phyloP scores from a whole-genome alignment of 1,140 invertebrate species.

The Brachionus plicatilis region DNA sequence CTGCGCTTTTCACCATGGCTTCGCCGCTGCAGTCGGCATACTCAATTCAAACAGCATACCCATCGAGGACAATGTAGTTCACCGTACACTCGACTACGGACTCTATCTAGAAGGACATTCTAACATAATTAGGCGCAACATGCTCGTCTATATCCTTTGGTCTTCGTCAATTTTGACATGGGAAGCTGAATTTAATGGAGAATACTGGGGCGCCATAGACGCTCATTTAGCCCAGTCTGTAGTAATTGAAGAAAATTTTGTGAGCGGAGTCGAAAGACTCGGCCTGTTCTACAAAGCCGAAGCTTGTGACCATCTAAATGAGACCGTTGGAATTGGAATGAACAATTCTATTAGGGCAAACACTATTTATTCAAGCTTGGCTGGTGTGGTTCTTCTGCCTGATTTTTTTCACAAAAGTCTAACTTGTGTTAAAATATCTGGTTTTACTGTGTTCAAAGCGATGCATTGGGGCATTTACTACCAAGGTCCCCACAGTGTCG shows the following conservation, averaged over 20 bases:
- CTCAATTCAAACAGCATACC: conserved; percentile 6
- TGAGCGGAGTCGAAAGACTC: conserved; percentile 46
- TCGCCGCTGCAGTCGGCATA: conserved; percentile 4
- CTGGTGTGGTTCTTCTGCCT: not conserved
- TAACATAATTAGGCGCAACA: conserved; percentile 43
- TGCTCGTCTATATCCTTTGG: conserved; percentile 44
- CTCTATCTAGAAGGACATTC: conserved; percentile 18
- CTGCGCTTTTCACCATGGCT: conserved; percentile 1
- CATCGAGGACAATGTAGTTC: conserved; percentile 29
- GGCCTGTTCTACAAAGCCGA: conserved; percentile 45
- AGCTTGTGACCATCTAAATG: not conserved
- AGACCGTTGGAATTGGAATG: not conserved
- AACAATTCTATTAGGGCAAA: conserved; percentile 43
- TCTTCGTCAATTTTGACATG: conserved; percentile 41
- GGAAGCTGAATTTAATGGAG: conserved; percentile 43
- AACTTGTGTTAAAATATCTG: not conserved
- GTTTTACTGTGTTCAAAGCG: conserved; percentile 8
- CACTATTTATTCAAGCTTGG: conserved; percentile 40
- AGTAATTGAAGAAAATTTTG: conserved; percentile 45
- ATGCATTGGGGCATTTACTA: conserved; percentile 35
- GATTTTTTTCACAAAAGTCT: conserved; percentile 41
- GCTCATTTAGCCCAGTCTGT: conserved; percentile 43
- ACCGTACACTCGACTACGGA: conserved; percentile 13
- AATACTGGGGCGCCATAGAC: conserved; percentile 45
- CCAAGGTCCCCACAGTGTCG: not conserved